Percentiles rank a stretch among this genome's conserved stretches.
These are phyloP conservation scores for Oreochromis grahami DNA, from an alignment of 2,797 vertebrate species.

Conservation along the genomic window DNA sequence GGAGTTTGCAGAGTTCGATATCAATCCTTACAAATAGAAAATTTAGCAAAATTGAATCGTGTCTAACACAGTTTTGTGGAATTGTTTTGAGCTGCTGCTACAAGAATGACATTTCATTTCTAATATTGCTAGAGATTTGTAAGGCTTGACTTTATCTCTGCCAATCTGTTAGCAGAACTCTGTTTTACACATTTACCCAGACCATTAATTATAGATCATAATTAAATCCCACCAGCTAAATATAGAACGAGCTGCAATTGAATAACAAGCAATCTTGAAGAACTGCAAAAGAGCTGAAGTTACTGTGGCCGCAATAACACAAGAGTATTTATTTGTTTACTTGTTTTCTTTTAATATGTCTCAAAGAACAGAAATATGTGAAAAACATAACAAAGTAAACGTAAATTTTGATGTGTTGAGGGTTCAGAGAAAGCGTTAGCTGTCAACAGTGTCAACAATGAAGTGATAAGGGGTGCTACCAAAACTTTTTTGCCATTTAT, in stretches of 20 bases:
- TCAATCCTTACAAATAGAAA: neutral
- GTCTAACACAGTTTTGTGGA: neutral
- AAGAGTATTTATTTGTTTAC: neutral
- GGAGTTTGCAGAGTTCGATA: slow-evolving; percentile 13
- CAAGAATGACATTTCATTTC: neutral
- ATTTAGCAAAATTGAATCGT: neutral
- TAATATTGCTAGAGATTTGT: neutral
- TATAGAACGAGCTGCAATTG: neutral
- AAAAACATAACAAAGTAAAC: neutral
- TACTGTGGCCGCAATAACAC: neutral
- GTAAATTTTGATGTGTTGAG: neutral
- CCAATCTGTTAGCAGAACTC: neutral
- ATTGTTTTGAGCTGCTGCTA: neutral
- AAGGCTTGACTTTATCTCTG: neutral
- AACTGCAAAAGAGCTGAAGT: neutral
- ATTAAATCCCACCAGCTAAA: neutral
- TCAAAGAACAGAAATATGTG: neutral
- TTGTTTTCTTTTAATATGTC: neutral
- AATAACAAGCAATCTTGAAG: neutral
- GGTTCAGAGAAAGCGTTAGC: neutral
- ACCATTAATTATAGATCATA: neutral
- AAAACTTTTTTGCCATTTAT: neutral
- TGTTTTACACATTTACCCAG: neutral
- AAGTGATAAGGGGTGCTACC: neutral
- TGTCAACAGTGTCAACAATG: neutral